These are phyloP conservation scores for Calvadosia cruxmelitensis DNA, from an alignment of 30 jellyfish, hydroid and myxozoan species.

Conservation along the genomic window DNA sequence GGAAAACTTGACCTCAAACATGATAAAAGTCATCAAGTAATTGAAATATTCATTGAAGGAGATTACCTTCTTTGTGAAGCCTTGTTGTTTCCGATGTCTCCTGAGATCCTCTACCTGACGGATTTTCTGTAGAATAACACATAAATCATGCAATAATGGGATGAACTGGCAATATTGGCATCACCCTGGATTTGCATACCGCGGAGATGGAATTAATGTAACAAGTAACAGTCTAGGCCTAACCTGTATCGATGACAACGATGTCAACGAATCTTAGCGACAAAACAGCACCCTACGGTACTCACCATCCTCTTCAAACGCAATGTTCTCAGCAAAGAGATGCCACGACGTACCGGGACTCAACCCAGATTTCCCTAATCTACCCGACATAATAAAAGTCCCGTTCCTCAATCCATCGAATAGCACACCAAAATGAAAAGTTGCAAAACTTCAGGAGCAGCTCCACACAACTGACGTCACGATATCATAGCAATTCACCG, in stretches of 20 bases:
- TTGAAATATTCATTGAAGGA: background rate
- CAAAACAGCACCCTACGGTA: background rate
- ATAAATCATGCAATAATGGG: too few species aligned
- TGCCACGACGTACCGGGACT: slow-evolving; percentile 89
- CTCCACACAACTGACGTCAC: too few species aligned
- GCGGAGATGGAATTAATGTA: too few species aligned
- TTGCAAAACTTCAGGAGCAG: too few species aligned
- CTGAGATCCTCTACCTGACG: background rate
- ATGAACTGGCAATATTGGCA: too few species aligned
- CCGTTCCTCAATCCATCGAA: background rate
- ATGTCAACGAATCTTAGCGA: background rate
- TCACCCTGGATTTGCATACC: too few species aligned
- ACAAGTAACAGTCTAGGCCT: too few species aligned
- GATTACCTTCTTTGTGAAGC: slow-evolving; percentile 68
- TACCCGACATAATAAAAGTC: slow-evolving; percentile 40
- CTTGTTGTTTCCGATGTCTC: slow-evolving; percentile 52
- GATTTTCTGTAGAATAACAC: background rate
- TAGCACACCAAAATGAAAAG: too few species aligned
- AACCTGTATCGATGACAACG: background rate
- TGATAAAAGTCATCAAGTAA: too few species aligned
- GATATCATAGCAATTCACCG: too few species aligned
- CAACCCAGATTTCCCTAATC: slow-evolving; percentile 66
- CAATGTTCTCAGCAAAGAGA: slow-evolving; percentile 80
- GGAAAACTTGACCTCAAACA: too few species aligned
- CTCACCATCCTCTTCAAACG: slow-evolving; percentile 67